Evolutionary conservation across 1,140 invertebrate species (phyloP).

Genomic region (Drosophila sturtevanti): DNA sequence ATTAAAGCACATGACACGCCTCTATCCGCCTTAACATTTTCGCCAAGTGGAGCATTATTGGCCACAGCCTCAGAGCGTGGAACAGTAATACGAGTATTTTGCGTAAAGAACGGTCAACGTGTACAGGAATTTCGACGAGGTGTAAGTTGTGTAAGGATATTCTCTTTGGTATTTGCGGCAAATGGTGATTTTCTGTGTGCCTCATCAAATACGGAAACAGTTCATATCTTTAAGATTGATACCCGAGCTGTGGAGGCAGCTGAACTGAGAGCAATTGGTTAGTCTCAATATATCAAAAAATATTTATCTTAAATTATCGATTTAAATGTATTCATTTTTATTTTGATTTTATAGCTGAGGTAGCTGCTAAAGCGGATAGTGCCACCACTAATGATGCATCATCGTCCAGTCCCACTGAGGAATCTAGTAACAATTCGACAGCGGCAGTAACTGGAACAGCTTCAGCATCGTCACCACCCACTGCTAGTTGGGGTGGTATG

Average conservation of each 20-base stretch:
- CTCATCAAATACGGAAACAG: slow-evolving; percentile 98
- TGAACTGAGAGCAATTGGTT: slow-evolving; percentile 66
- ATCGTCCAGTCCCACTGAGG: slow-evolving; percentile 16
- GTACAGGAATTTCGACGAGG: slow-evolving; percentile 98
- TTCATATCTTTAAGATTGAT: slow-evolving; percentile 96
- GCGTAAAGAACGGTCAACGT: slow-evolving; percentile 92
- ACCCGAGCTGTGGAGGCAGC: slow-evolving; percentile 62
- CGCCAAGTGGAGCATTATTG: slow-evolving; percentile 91
- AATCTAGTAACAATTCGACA: slow-evolving; percentile 8
- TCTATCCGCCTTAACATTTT: slow-evolving; percentile 96
- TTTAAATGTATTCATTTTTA: not conserved
- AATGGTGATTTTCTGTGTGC: slow-evolving; percentile 95
- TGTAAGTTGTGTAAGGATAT: slow-evolving; percentile 96
- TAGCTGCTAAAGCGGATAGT: slow-evolving; percentile 57
- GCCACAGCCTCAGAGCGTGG: slow-evolving; percentile 98
- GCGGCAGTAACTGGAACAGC: not conserved
- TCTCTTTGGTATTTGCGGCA: slow-evolving; percentile 95
- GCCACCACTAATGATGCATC: slow-evolving; percentile 22
- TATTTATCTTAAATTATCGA: no score
- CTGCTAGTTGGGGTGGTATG: slow-evolving; percentile 70
- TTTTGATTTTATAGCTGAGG: slow-evolving; percentile 47
- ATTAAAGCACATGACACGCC: slow-evolving; percentile 98
- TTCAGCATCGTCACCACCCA: not conserved
- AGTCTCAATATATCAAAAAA: not conserved
- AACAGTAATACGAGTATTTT: slow-evolving; percentile 98